These are phyloP conservation scores for Myrmecobius fasciatus DNA, from an alignment of 2,113 vertebrate species.

Conservation along the genomic window DNA sequence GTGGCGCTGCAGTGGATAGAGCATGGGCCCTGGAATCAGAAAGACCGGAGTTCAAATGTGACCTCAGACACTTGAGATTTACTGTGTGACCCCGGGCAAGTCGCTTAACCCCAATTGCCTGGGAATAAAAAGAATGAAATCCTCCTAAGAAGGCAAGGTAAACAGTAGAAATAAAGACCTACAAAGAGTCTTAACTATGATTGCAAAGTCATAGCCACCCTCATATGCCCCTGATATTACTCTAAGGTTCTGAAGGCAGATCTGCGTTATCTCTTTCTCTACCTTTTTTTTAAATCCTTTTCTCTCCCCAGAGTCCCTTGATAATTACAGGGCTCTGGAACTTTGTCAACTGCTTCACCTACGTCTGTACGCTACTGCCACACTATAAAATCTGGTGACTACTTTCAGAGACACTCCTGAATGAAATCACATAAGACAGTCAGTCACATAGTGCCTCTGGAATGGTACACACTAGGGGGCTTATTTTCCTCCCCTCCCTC, in stretches of 20 bases:
- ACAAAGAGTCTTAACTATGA: constrained; percentile 59
- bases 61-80: too few relatives aligned
- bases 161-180: constrained; percentile 72
- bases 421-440: constrained; percentile 62
- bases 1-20: too few relatives aligned
- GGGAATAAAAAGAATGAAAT: too few relatives aligned
- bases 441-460: constrained; percentile 9
- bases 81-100: too few relatives aligned
- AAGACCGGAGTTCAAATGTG: too few relatives aligned
- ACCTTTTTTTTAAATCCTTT: constrained; percentile 76
- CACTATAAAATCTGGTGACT: not conserved
- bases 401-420: constrained; percentile 48
- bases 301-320: constrained; percentile 45
- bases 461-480: constrained; percentile 58
- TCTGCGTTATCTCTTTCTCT: constrained; percentile 75
- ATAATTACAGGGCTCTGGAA: constrained; percentile 53
- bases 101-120: too few relatives aligned
- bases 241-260: constrained; percentile 37
- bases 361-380: constrained; percentile 19
- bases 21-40: too few relatives aligned
- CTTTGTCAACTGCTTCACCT: constrained; percentile 55
- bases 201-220: not conserved
- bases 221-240: not conserved
- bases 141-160: constrained; percentile 53
- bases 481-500: constrained; percentile 70